Evolutionary conservation across 2,888 invertebrate species (phyloP), one percentile per base, ranked within the genome.

Genomic region (Rotaria macrura): DNA sequence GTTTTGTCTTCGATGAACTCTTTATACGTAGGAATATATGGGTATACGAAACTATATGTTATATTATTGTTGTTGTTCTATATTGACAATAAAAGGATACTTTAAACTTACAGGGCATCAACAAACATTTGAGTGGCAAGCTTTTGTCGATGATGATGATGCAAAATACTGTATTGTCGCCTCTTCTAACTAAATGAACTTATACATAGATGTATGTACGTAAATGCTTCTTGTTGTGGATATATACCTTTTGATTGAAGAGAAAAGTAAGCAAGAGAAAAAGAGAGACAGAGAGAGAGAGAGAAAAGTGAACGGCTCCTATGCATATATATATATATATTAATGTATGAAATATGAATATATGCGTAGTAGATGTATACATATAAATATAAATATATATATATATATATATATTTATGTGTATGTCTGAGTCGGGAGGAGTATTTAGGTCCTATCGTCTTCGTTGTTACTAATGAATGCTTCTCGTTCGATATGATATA

Each of bases 331-430:
- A n/a, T 65, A 65, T 34, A 65, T 65, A 34, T 65, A 65, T 65
- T 29, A 29, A 65, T 65, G n/a, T 65, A 65, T 65, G 65, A 65
- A 65, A 65, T 65, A 65, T 65, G 65, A 65, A 65, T 65, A 65
- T 29, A 65, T 65, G n/a, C 34, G 65, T 52, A 52, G 52, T 1
- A 52, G 5, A 23, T 52, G 10, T 23, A 65, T 65, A 55, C 3
- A 55, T 10, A 10, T 6, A 65, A 65, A 65, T 65, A 65, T 65
- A 34, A 65, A 65, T 65, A 65, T 29, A 65, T 65, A 17, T 17
- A 34, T 52, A 52, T n/a, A n/a, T n/a, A 23, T 1, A 52, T 23
- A 23, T 52, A 23, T 23, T 34, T 65, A 23, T 34, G 14, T 65
- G 34, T 65, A 34, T 34, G 65, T 65, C 65, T 65, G 65, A 65